Evolutionary conservation across 2,797 vertebrate species (phyloP).

Genomic region (Sebastes cheni): DNA sequence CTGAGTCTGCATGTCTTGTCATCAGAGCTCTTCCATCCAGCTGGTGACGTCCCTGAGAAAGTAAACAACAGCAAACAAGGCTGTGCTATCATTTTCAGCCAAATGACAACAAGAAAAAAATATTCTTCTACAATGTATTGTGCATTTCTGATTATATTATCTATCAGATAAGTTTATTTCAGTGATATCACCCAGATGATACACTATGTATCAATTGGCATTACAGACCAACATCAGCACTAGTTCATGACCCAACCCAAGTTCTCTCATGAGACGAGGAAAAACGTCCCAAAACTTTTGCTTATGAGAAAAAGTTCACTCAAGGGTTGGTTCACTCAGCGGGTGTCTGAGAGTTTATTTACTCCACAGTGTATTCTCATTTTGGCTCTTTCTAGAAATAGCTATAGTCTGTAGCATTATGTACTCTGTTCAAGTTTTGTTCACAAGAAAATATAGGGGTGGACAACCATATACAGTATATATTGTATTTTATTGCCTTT

Average conservation of each 20-base stretch:
- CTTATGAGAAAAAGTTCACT: background rate
- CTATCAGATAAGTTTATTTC: background rate
- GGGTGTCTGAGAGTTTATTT: background rate
- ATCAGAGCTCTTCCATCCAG: conserved; percentile 7
- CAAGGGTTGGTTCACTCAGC: background rate
- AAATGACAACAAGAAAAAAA: conserved; percentile 8
- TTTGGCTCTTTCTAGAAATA: background rate
- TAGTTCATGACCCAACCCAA: background rate
- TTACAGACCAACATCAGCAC: background rate
- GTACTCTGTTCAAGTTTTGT: background rate
- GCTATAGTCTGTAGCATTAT: background rate
- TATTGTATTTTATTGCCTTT: background rate
- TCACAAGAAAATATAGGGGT: background rate
- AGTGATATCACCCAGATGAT: background rate
- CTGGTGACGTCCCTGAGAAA: conserved; percentile 18
- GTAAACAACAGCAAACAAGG: conserved; percentile 32
- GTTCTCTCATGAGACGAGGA: background rate
- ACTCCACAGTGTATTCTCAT: background rate
- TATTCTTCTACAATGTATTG: background rate
- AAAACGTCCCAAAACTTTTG: background rate
- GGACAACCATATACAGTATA: background rate
- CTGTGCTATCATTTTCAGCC: conserved; percentile 23
- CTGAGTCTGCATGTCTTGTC: conserved; percentile 10
- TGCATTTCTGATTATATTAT: background rate
- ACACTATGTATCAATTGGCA: background rate